These are phyloP conservation scores for Volucella inanis DNA, from an alignment of 2,888 invertebrate species.

Conservation along the genomic window DNA sequence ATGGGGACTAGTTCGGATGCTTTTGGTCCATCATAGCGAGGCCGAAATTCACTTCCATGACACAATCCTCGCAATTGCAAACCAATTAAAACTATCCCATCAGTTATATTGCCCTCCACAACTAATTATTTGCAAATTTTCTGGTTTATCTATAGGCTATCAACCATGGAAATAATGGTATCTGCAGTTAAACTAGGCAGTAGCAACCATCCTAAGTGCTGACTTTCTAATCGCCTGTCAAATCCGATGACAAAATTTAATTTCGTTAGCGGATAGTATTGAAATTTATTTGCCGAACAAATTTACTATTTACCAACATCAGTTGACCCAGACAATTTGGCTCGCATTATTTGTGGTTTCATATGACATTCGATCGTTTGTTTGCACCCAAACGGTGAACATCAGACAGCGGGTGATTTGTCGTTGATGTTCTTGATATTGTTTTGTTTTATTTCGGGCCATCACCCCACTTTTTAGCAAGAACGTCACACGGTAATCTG, in stretches of 20 bases:
- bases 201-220: background rate
- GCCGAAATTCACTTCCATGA: background rate
- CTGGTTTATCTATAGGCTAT: slow-evolving; percentile 33
- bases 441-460: background rate
- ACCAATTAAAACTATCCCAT: slow-evolving; percentile 55
- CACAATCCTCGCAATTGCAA: slow-evolving; percentile 13
- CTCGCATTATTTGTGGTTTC: slow-evolving; percentile 41
- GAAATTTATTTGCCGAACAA: slow-evolving; percentile 56
- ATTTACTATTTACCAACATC: slow-evolving; percentile 35
- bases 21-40: background rate
- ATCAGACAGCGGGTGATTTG: no score
- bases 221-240: slow-evolving; percentile 51
- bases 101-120: slow-evolving; percentile 58
- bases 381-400: background rate
- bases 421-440: background rate
- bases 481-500: background rate
- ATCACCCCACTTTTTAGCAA: background rate
- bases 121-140: slow-evolving; percentile 62
- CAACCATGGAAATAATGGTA: background rate
- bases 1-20: background rate
- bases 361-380: slow-evolving; percentile 18
- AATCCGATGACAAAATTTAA: slow-evolving; percentile 50
- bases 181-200: background rate
- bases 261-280: slow-evolving; percentile 39
- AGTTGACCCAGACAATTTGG: background rate